Percentiles rank a stretch among this genome's conserved stretches.
Evolutionary conservation across 2,888 invertebrate species (phyloP).

Genomic region (Orchesellides sinensis): DNA sequence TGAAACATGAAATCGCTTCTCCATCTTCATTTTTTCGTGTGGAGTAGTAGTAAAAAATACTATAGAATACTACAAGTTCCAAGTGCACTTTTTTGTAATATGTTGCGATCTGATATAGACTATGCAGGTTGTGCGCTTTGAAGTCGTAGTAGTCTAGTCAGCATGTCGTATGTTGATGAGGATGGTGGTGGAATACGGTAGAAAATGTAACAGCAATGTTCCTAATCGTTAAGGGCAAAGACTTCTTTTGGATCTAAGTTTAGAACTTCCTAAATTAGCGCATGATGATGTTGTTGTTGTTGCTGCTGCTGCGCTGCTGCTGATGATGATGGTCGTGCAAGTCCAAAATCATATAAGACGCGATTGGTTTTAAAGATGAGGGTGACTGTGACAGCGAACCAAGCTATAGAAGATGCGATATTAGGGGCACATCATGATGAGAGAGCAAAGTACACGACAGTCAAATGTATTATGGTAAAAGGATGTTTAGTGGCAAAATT

Average conservation of each 20-base stretch:
- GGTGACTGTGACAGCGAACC: background rate
- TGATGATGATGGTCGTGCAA: conserved; percentile 26
- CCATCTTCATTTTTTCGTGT: too few relatives aligned
- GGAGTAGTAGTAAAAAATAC: too few relatives aligned
- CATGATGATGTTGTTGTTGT: conserved; percentile 58
- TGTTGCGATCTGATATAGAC: too few relatives aligned
- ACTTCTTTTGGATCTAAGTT: conserved; percentile 68
- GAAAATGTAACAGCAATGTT: background rate
- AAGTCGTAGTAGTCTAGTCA: too few relatives aligned
- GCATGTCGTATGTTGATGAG: too few relatives aligned
- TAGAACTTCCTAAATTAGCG: conserved; percentile 73
- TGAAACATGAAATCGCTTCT: too few relatives aligned
- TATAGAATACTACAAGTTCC: too few relatives aligned
- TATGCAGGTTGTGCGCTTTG: too few relatives aligned
- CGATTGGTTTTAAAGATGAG: too few relatives aligned
- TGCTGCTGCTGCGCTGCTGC: background rate
- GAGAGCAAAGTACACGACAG: background rate
- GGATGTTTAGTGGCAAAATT: background rate
- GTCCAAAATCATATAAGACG: conserved; percentile 24
- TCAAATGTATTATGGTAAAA: background rate
- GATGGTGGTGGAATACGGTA: background rate
- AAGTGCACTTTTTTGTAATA: too few relatives aligned
- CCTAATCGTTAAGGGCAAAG: conserved; percentile 30
- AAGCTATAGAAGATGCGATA: conserved; percentile 1
- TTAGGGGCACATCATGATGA: background rate